Conservation (phyloP, 2,797 vertebrate species). For the Aotus griseimembra region DNA sequence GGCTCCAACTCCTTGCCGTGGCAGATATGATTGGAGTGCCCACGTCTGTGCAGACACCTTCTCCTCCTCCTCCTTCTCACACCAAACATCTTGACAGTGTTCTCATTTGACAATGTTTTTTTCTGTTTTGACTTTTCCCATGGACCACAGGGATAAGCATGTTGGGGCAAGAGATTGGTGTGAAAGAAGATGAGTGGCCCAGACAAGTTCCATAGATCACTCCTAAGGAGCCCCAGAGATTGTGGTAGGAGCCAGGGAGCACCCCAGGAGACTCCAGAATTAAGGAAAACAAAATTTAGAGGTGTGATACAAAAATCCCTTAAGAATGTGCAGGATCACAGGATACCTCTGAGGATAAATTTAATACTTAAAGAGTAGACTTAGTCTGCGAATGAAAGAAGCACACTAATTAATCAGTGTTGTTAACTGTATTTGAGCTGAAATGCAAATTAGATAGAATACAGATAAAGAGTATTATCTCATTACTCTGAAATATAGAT, state of each 20-base stretch:
- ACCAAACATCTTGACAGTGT: neutral
- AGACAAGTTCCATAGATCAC: fast-evolving
- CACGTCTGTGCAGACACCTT: fast-evolving
- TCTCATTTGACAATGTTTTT: neutral
- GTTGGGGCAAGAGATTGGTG: neutral
- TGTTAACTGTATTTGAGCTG: neutral
- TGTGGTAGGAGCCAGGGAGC: neutral
- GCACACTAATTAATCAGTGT: neutral
- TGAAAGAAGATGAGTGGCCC: neutral
- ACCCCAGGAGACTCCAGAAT: fast-evolving
- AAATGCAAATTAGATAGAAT: neutral
- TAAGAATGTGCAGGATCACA: neutral
- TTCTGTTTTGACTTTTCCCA: neutral
- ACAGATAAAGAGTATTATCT: neutral
- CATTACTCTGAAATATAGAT: neutral
- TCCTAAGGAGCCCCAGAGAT: neutral
- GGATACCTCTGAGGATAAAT: neutral
- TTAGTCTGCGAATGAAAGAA: neutral
- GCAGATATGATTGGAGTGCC: fast-evolving
- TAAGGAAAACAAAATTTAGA: neutral
- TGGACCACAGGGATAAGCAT: neutral
- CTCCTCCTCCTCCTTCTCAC: neutral
- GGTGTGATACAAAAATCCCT: neutral
- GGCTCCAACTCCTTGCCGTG: neutral
- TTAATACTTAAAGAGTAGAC: neutral